Base-by-base conservation (phyloP, 2,113 vertebrate genomes). In the Lycaon pictus region DNA sequence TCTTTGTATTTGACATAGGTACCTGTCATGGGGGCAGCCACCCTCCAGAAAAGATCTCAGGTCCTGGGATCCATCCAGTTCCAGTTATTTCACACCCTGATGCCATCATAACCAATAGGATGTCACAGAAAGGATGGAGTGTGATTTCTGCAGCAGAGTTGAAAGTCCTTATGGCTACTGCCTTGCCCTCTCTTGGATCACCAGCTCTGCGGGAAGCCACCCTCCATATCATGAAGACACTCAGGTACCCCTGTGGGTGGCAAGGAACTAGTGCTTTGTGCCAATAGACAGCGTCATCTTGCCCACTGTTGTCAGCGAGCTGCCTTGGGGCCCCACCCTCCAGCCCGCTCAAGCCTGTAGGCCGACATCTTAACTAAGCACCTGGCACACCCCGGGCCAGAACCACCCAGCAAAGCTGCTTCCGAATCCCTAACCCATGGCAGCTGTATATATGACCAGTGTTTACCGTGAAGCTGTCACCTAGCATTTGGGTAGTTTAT, bases 251-350 rank as follows among this genome's bases (percentile, higher is more conserved):
- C 77, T 60, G 25, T 17, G 27, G 19, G 58, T 79, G 72, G 11
- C 2, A 25, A 37, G 23, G 51, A 67, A 13, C 17, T 13, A 51
- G 37, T 27, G 55, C 69, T 62, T 16, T 43, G 2, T 51, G 89
- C 89, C 25, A 0, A 43, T 4, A n/a, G 87, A 27, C 71, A 77
- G 27, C 12, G 15, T 23, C 87, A 29, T 13, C 67, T 56, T 19
- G 10, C 65, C n/a, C 6, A 7, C 25, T 3, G 0, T 1, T 35
- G 56, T 23, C 12, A 43, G 0, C 2, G 76, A 22, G n/a, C 62
- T 20, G 3, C 53, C 63, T 71, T 23, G 63, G 51, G 22, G 29
- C 5, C 8, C 2, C 12, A 7, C 27, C 35, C 23, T 32, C 29
- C 25, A 11, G 25, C 23, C 23, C 63, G 25, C 20, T 2, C 32